Evolutionary conservation across 1,140 invertebrate genomes (phyloP).

Genomic region (Daktulosphaira vitifoliae): DNA sequence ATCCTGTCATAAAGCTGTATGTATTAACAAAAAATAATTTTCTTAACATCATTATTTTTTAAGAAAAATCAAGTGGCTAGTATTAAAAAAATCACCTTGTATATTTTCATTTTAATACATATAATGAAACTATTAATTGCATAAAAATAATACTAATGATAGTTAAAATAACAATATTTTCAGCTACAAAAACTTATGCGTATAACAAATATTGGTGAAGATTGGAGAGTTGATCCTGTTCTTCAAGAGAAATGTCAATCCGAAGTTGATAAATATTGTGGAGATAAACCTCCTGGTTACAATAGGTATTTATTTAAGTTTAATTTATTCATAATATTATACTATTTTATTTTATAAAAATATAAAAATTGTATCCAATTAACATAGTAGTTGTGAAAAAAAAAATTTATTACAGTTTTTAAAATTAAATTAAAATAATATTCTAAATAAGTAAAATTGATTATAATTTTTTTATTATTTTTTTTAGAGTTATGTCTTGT

Average conservation of each 20-base stretch:
- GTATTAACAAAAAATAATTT: conserved; percentile 37
- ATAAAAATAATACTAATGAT: too few relatives aligned
- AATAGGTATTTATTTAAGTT: conserved; percentile 25
- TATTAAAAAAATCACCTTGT: too few relatives aligned
- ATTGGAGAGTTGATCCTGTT: conserved; percentile 87
- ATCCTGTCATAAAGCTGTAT: conserved; percentile 59
- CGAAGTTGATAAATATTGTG: conserved; percentile 65
- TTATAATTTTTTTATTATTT: background rate
- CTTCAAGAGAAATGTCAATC: conserved; percentile 73
- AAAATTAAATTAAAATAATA: too few relatives aligned
- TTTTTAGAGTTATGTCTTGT: conserved; percentile 76
- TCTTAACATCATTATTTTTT: too few relatives aligned
- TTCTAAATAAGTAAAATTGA: background rate
- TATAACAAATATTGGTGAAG: conserved; percentile 72
- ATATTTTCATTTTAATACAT: background rate
- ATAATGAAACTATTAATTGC: background rate
- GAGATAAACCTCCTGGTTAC: conserved; percentile 43
- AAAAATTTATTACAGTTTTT: too few relatives aligned
- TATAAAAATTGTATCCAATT: too few relatives aligned
- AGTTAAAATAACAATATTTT: background rate
- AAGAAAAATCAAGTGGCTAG: too few relatives aligned
- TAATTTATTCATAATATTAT: too few relatives aligned
- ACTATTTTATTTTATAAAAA: too few relatives aligned
- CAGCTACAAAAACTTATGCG: conserved; percentile 68
- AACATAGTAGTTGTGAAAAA: too few relatives aligned